Base-by-base conservation (phyloP, 2,113 vertebrate species). In the Castor canadensis region DNA sequence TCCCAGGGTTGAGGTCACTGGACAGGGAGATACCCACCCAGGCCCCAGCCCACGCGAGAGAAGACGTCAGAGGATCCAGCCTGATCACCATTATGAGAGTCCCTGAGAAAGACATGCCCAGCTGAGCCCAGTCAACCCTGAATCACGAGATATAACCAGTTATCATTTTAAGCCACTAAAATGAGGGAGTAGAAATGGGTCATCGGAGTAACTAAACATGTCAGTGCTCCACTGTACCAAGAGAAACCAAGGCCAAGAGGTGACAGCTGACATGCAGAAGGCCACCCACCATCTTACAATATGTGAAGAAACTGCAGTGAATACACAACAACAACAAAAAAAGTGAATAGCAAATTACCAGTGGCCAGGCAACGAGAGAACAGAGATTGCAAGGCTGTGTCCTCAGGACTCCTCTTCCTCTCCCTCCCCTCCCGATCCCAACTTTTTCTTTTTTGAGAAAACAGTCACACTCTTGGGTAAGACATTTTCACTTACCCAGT, bases 401-500 rank as follows among this genome's bases (percentile, higher is more conserved):
- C 58, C 24, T 60, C 5, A 26, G 22, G 22, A 60, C 24, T 26
- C 24, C 58, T 58, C 24, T 58, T 22, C 20, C 24, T 58, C 24
- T 17, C 52, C 54, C 10, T 12, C 54, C 54, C 54, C 54, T 56
- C 54, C n/a, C n/a, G n/a, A n/a, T n/a, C n/a, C n/a, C n/a, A n/a
- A n/a, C n/a, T n/a, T n/a, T n/a, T n/a, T n/a, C n/a, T n/a, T n/a
- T n/a, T n/a, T n/a, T n/a, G n/a, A n/a, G n/a, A n/a, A 13, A 5
- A 17, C 13, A 24, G 40, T 35, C 11, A 15, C 4, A 3, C 38
- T 9, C 58, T 47, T 38, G 15, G 69, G 4, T n/a, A n/a, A 24
- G 69, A 54, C 12, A 32, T 24, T 11, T n/a, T 8, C 20, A 92
- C 95, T 98, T 98, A 99, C 99, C 99, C 89, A 99, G 97, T 0